Evolutionary conservation across 2,797 vertebrate genomes (phyloP).

Genomic region (Sciurus vulgaris): DNA sequence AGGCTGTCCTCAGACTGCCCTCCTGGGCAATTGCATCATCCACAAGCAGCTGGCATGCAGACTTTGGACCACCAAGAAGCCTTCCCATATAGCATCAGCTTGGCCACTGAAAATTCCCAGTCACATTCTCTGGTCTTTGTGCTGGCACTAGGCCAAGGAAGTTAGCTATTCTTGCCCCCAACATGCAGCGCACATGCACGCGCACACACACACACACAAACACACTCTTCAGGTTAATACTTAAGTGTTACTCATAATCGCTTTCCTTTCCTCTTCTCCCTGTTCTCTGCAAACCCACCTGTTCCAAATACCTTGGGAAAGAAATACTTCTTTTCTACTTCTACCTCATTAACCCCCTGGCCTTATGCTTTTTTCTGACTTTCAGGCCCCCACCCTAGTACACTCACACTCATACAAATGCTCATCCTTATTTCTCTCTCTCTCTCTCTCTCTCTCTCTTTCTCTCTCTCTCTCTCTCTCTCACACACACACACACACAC

Average conservation of each 20-base stretch:
- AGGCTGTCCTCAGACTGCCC: constrained; percentile 63
- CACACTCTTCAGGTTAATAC: not conserved
- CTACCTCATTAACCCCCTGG: not conserved
- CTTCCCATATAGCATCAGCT: constrained; percentile 17
- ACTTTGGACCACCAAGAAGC: constrained; percentile 70
- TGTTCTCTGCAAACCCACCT: not conserved
- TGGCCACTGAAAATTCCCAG: constrained; percentile 45
- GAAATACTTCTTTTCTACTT: not conserved
- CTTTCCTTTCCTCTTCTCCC: not conserved
- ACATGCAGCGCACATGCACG: not conserved
- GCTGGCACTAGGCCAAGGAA: constrained; percentile 67
- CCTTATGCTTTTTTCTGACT: not conserved
- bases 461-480: no score
- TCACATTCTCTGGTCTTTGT: constrained; percentile 52
- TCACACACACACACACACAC: not conserved
- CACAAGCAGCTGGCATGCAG: constrained; percentile 74
- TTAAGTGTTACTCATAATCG: not conserved
- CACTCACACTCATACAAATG: not conserved
- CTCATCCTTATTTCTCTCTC: no score
- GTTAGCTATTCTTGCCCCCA: not conserved
- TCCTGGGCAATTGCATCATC: constrained; percentile 72
- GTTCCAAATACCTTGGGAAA: not conserved
- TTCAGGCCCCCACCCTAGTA: not conserved
- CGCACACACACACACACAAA: not conserved
- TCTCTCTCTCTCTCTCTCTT: no score